Evolutionary conservation across 2,888 invertebrate genomes (phyloP), one percentile per base, ranked within the genome.

Genomic region (Gastracanthus pulcherrimus): DNA sequence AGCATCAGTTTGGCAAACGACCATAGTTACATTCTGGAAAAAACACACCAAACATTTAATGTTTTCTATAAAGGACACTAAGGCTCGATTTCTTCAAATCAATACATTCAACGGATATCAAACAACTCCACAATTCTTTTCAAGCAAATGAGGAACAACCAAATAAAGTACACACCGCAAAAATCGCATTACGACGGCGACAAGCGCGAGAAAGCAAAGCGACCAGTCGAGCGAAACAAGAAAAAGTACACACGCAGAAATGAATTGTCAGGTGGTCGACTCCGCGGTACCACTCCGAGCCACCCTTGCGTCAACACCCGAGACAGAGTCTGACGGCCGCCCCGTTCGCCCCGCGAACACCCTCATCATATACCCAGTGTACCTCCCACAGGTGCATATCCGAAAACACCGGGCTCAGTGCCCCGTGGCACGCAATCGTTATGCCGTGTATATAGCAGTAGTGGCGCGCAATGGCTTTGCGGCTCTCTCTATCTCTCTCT

Each of bases 391-490:
- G 31, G 23, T 72, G 60, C 60, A 60, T 13, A 58, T 4, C n/a
- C 9, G 81, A 85, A 85, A 84, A 66, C 84, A 87, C 9, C n/a
- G 34, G n/a, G 19, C 82, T 89, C 87, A 90, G 87, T 89, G 88
- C 89, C 83, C 82, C 84, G 82, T 84, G 87, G 84, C 91, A 91
- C 90, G 91, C 91, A 89, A 91, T 89, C 89, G 88, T 89, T 89
- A 88, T 87, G 82, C 87, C 85, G 82, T 78, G n/a, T n/a, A n/a
- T n/a, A n/a, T n/a, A n/a, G n/a, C n/a, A n/a, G n/a, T n/a, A n/a
- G n/a, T n/a, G 86, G 84, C 84, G 85, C 84, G 85, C 84, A 87
- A 85, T 87, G 82, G 85, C 85, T 84, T 82, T 84, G n/a, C 82
- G 71, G 83, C 26, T n/a, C n/a, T n/a, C n/a, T n/a, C n/a, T n/a